These are phyloP conservation scores for Magallana nippona DNA, from an alignment of 2,888 invertebrate genomes.

Conservation along the genomic window DNA sequence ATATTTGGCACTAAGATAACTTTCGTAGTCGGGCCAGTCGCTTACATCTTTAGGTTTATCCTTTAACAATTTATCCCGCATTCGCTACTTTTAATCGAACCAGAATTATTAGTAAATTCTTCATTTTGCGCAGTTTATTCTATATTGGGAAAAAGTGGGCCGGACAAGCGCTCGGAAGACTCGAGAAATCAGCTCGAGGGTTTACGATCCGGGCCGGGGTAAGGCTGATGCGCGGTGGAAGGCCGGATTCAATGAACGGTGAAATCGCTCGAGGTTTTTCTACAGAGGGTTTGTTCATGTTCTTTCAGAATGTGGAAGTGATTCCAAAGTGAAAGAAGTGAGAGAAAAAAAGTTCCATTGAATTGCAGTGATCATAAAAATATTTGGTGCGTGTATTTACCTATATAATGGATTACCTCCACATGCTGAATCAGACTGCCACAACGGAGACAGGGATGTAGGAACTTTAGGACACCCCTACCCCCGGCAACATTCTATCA, in stretches of 20 bases:
- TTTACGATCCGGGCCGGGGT: slow-evolving; percentile 14
- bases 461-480: neutral
- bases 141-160: slow-evolving; percentile 20
- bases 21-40: too few relatives aligned
- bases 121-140: neutral
- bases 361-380: neutral
- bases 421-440: neutral
- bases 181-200: slow-evolving; percentile 6
- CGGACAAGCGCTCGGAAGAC: neutral
- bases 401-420: neutral
- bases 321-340: slow-evolving; percentile 9
- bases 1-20: too few relatives aligned
- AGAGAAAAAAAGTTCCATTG: neutral
- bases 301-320: slow-evolving; percentile 16
- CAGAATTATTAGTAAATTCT: neutral
- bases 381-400: neutral
- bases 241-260: slow-evolving; percentile 7
- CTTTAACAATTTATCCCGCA: neutral
- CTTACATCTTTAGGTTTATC: too few relatives aligned
- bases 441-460: neutral
- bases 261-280: slow-evolving; percentile 8
- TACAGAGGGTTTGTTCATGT: neutral
- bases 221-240: slow-evolving; percentile 2
- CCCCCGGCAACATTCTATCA: too few relatives aligned
- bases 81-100: neutral